Base-by-base conservation (phyloP, 2,113 vertebrate genomes). In the Rafetus swinhoei region DNA sequence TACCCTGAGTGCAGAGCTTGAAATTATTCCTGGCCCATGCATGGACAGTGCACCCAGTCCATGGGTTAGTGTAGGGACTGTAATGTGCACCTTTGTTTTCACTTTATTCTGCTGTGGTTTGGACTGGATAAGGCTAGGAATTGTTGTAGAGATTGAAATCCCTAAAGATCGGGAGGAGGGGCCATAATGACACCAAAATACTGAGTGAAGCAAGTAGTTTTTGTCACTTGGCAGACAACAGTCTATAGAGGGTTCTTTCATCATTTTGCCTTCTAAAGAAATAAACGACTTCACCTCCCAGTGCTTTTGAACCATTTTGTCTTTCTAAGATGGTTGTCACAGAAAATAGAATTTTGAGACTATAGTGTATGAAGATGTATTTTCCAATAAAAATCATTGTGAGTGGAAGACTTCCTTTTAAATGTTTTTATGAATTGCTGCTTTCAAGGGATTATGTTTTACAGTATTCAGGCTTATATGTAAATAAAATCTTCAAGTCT, bases 291-390 rank as follows among this genome's bases (percentile, higher is more conserved):
- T 91, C 65, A 35, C 65, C 35, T 72, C 16, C 16, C 65, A 72
- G 7, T 96, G 7, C 15, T 87, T 2, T 11, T 82, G 35, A 84
- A 53, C 2, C 55, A 84, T 80, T 55, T 82, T 93, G 0, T 25
- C 0, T 3, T 84, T 8, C 35, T 93, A 89, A 80, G 4, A 1
- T 84, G 24, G 9, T 32, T 87, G 7, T 32, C 35, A 93, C n/a
- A 62, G 72, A 88, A 96, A 85, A 11, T 56, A 79, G 82, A 82
- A 88, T 85, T 84, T 89, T 85, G 56, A 96, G 12, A 14, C 11
- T 2, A 19, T 22, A 5, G 0, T 82, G 65, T 88, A 18, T 57
- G 79, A 77, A 45, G 9, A 81, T 56, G 1, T 32, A n/a, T 92
- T 91, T 93, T 72, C 19, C 19, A 88, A 87, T 79, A 89, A 81